Conservation (phyloP, 2,888 invertebrate genomes). For the Acronicta aceris region DNA sequence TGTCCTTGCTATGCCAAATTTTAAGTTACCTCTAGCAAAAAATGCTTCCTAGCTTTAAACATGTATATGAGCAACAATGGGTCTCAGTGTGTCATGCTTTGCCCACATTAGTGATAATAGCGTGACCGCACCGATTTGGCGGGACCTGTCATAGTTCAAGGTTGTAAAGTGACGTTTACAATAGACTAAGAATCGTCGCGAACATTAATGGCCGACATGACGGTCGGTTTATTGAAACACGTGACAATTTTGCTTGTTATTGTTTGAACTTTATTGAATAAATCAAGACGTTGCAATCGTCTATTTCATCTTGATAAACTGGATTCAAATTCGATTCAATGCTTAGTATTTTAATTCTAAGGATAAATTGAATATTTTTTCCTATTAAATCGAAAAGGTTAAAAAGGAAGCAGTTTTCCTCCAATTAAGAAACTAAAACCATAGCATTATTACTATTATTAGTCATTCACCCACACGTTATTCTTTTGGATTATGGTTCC, state of each 20-base stretch:
- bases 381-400: no score
- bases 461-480: no score
- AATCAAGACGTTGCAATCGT: neutral
- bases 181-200: slow-evolving; percentile 41
- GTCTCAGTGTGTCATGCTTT: slow-evolving; percentile 68
- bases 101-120: slow-evolving; percentile 74
- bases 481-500: no score
- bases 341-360: no score
- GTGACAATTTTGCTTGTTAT: slow-evolving; percentile 19
- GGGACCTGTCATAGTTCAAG: slow-evolving; percentile 80
- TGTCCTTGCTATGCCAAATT: slow-evolving; percentile 62
- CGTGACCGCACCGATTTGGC: slow-evolving; percentile 77
- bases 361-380: no score
- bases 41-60: slow-evolving; percentile 65
- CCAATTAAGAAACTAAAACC: no score
- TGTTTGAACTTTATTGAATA: neutral
- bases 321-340: no score
- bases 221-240: slow-evolving; percentile 3
- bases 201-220: slow-evolving; percentile 14
- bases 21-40: slow-evolving; percentile 55
- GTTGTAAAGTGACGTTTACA: slow-evolving; percentile 63
- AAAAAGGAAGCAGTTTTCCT: no score
- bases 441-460: no score
- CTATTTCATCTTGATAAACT: neutral
- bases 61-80: slow-evolving; percentile 68